Evolutionary conservation across 2,888 invertebrate species (phyloP), one percentile per base, ranked within the genome.

Genomic region (Lasioglossum villosulum): DNA sequence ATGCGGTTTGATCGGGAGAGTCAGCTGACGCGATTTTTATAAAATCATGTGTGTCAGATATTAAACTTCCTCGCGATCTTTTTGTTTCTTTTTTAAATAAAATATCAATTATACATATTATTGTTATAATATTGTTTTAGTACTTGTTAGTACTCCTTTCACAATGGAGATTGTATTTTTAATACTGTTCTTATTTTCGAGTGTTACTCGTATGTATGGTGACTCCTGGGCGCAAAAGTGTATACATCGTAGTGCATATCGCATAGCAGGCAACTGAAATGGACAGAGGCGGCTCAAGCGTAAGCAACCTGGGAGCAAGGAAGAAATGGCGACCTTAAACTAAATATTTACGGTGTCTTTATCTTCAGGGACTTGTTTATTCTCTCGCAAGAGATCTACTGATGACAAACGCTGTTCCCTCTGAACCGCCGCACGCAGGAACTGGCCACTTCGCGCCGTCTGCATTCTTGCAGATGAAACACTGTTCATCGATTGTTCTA

Each of bases 311-410:
- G 3, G 19, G 3, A 8, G 19, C 8, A 34, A 66, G 34, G 2
- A 27, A 34, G 30, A 19, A 34, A 66, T 34, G 30, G 30, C 30
- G 66, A 34, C 19, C 66, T 34, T 66, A 66, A 34, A 30, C 19
- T 66, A 19, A 66, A 66, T 66, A 19, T 66, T 66, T 34, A 19
- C 66, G 16, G 34, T 66, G 8, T 34, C 66, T 34, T 66, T 66
- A 66, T 66, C 66, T 66, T 66, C 6, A 2, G 66, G 66, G 16
- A 19, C 66, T 34, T 66, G 66, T 66, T 66, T 66, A 66, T 66
- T 34, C 66, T 34, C 30, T 16, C 66, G 34, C 34, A 34, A 66
- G 66, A 19, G 30, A 66, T 59, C 59, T 59, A 8, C 34, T 6
- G 66, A 66, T 66, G 66, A 66, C 66, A 66, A 66, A 34, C 34